Evolutionary conservation across 2,888 invertebrate genomes (phyloP), one percentile per base, ranked within the genome.

Genomic region (Loripinus fragilis): DNA sequence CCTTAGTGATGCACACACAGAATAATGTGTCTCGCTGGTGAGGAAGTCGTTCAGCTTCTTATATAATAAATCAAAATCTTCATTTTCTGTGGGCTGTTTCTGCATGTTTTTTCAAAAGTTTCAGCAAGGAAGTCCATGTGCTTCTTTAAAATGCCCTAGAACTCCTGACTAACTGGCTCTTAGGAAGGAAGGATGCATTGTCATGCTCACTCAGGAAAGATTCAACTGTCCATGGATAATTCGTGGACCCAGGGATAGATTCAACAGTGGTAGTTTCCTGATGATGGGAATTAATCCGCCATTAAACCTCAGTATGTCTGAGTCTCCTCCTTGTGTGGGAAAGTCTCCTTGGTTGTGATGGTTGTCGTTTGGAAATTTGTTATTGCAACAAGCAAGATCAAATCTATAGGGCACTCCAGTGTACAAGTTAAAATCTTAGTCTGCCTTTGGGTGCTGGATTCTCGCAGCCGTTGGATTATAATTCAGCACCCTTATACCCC

Each of bases 401-500:
- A n/a, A n/a, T n/a, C n/a, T n/a, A n/a, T n/a, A n/a, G n/a, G n/a
- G n/a, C n/a, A n/a, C n/a, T n/a, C n/a, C n/a, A n/a, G n/a, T n/a
- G n/a, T n/a, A n/a, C n/a, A n/a, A n/a, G n/a, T n/a, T n/a, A n/a
- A n/a, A n/a, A n/a, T n/a, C n/a, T n/a, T n/a, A n/a, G n/a, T 67
- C 67, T 33, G 66, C 48, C 25, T 55, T 55, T 20, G 67, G 74
- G 12, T 67, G 74, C 23, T 38, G 41, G 45, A 68, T 74, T 33
- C 76, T 45, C n/a, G n/a, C n/a, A 3, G 55, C 68, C 38, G 52
- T 48, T 23, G 30, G 64, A n/a, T 10, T 50, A 42, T 50, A 77
- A 52, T 69, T 72, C 2, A 70, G 55, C 0, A 77, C 70, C 38
- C 77, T 68, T 3, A 73, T 41, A 38, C 65, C 69, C 41, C 38